These are phyloP conservation scores for Melitaea cinxia DNA, from an alignment of 1,140 invertebrate genomes.

Conservation along the genomic window DNA sequence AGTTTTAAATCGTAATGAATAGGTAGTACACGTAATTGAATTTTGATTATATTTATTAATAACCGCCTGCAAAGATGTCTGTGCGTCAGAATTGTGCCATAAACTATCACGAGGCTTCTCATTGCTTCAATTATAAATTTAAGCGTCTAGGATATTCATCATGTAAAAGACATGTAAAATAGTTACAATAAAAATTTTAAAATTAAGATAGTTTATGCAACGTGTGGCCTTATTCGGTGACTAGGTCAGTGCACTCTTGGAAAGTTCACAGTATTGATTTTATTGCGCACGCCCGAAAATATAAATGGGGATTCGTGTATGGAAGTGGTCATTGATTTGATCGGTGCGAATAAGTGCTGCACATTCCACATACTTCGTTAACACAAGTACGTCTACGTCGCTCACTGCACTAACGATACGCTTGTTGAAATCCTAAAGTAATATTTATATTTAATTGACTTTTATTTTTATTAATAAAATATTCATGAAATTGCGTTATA, in stretches of 20 bases:
- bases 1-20: slow-evolving; percentile 12
- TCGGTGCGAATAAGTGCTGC: slow-evolving; percentile 44
- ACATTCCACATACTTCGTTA: slow-evolving; percentile 24
- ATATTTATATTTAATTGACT: not conserved
- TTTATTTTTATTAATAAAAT: not conserved
- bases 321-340: slow-evolving; percentile 60
- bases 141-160: no score
- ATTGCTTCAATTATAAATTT: no score
- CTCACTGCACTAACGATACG: slow-evolving; percentile 1
- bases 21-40: slow-evolving; percentile 3
- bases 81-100: slow-evolving; percentile 23
- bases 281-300: slow-evolving; percentile 79
- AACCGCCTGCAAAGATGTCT: not conserved
- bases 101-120: no score
- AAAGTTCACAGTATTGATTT: slow-evolving; percentile 81
- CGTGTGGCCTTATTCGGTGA: slow-evolving; percentile 66
- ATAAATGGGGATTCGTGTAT: slow-evolving; percentile 65
- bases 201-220: slow-evolving; percentile 67
- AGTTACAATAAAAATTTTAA: no score
- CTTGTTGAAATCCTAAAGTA: not conserved
- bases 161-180: no score
- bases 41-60: slow-evolving; percentile 11
- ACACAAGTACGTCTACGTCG: not conserved
- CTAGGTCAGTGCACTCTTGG: slow-evolving; percentile 74
- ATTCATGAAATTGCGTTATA: no score